Conservation (phyloP, 1,140 invertebrate genomes). For the Solen grandis region DNA sequence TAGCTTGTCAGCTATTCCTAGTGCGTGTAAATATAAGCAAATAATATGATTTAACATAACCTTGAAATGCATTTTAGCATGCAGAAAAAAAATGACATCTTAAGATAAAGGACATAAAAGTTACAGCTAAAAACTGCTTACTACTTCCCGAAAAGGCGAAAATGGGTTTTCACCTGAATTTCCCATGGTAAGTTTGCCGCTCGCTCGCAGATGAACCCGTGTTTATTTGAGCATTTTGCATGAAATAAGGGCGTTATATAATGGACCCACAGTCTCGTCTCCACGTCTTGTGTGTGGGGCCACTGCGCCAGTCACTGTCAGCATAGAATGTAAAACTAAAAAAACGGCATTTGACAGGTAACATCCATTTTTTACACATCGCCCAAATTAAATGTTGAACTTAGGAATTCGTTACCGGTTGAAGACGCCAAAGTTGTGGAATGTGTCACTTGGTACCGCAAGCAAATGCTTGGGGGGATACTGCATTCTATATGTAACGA, state of each 20-base stretch:
- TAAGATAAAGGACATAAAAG: background rate
- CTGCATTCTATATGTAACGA: no score
- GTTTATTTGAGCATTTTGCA: background rate
- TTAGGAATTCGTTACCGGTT: background rate
- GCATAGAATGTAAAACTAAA: background rate
- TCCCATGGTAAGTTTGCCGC: background rate
- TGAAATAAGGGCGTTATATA: background rate
- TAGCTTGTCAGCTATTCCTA: background rate
- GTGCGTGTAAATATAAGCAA: background rate
- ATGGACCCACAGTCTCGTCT: constrained; percentile 4
- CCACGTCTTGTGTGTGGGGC: background rate
- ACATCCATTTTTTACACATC: background rate
- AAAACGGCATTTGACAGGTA: background rate
- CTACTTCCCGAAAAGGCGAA: no score
- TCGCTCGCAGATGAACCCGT: constrained; percentile 25
- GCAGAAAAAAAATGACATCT: background rate
- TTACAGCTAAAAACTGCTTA: no score
- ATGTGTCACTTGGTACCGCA: background rate
- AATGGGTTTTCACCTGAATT: background rate
- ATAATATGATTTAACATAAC: background rate
- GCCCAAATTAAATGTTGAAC: background rate
- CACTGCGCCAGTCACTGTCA: constrained; percentile 12
- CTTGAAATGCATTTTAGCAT: background rate
- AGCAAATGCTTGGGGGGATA: no score
- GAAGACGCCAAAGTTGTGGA: background rate